A percentile compares a stretch with the other conserved stretches of the same genome.
Conservation (phyloP, 2,797 vertebrate species). For the Pagetopsis macropterus region DNA sequence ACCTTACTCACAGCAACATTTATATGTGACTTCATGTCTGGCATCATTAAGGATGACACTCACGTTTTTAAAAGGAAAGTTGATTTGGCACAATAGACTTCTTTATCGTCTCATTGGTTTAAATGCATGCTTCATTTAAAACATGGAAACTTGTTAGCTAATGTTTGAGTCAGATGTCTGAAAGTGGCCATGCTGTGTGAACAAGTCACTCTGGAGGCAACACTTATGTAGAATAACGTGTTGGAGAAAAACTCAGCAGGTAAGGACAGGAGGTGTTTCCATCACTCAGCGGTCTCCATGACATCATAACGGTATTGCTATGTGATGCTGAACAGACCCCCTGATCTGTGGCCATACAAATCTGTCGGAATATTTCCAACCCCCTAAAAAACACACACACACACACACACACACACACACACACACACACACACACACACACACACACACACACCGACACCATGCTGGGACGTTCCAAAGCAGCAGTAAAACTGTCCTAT, state of each 20-base stretch:
- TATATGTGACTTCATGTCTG: conserved; percentile 28
- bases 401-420: conserved; percentile 6
- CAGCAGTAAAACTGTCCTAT: conserved; percentile 30
- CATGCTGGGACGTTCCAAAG: conserved; percentile 15
- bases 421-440: conserved; percentile 9
- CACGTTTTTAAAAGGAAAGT: background rate
- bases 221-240: conserved; percentile 55
- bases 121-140: conserved; percentile 22
- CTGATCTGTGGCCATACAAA: conserved; percentile 43
- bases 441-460: conserved; percentile 8
- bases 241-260: conserved; percentile 40
- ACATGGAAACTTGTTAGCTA: conserved; percentile 52
- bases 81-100: background rate
- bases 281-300: conserved; percentile 39
- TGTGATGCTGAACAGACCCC: conserved; percentile 59
- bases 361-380: conserved; percentile 61
- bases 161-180: conserved; percentile 51
- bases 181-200: conserved; percentile 26
- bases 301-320: conserved; percentile 50
- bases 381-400: conserved; percentile 40
- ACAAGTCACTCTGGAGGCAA: conserved; percentile 45
- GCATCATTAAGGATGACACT: conserved; percentile 28
- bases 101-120: conserved; percentile 30
- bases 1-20: conserved; percentile 28
- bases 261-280: conserved; percentile 63